phyloP scores from a whole-genome alignment of 2,888 invertebrate genomes.

The Fragum whitleyi region DNA sequence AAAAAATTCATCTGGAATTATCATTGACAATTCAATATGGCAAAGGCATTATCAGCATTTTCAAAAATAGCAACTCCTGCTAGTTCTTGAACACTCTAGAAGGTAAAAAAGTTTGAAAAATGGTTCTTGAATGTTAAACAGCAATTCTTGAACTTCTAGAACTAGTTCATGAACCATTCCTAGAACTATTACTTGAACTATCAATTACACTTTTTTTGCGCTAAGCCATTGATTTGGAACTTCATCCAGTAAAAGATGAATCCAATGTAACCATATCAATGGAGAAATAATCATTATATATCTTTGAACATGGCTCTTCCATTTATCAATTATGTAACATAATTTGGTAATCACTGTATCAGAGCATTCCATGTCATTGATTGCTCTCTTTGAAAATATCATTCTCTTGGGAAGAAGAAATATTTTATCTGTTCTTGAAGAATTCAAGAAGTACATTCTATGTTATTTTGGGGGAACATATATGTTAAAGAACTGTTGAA shows the following conservation, averaged over 20 bases:
- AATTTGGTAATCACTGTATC: conserved; percentile 4
- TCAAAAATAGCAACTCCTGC: too few species aligned
- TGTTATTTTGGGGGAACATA: too few species aligned
- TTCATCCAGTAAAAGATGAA: neutral
- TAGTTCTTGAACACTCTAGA: too few species aligned
- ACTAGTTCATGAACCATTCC: too few species aligned
- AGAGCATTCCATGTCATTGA: conserved; percentile 9
- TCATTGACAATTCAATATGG: neutral
- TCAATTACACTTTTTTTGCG: too few species aligned
- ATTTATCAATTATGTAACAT: conserved; percentile 17
- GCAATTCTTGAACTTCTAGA: too few species aligned
- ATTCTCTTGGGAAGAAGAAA: neutral
- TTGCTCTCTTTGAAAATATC: neutral
- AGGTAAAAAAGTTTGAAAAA: too few species aligned
- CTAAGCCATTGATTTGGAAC: too few species aligned
- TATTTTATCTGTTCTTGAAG: neutral
- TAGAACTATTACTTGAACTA: too few species aligned
- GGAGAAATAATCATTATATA: neutral
- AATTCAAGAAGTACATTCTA: too few species aligned
- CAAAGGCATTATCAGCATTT: neutral
- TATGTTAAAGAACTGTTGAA: too few species aligned
- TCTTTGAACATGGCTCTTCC: conserved; percentile 13
- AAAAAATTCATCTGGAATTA: neutral
- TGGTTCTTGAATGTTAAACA: too few species aligned
- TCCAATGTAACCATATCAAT: neutral